Evolutionary conservation across 1,140 invertebrate species (phyloP).

Genomic region (Macrobrachium rosenbergii): DNA sequence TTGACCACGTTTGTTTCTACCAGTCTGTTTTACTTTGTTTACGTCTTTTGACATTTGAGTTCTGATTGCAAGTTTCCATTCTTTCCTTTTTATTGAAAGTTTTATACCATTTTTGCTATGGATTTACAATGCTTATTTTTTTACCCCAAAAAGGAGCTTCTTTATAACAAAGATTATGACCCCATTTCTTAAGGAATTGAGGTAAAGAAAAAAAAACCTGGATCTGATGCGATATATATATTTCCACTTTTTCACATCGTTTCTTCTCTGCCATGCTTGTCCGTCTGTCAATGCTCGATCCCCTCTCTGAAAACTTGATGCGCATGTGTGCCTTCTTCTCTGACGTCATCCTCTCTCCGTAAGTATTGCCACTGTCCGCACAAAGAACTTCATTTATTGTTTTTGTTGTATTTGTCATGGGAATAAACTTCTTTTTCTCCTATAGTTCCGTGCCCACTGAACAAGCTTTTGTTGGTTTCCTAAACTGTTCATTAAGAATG

Average conservation of each 20-base stretch:
- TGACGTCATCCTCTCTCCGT: slow-evolving; percentile 41
- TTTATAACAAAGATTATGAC: slow-evolving; percentile 5
- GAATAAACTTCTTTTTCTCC: slow-evolving; percentile 19
- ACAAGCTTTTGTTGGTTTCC: slow-evolving; percentile 8
- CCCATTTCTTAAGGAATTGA: slow-evolving; percentile 13
- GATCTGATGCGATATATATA: slow-evolving; percentile 42
- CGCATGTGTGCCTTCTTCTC: slow-evolving; percentile 44
- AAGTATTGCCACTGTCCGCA: slow-evolving; percentile 44
- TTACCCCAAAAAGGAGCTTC: no score
- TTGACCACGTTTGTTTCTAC: no score
- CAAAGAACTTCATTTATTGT: slow-evolving; percentile 14
- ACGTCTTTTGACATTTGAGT: no score
- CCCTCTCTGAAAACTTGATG: slow-evolving; percentile 34
- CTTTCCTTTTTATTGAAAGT: no score
- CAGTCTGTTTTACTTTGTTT: no score
- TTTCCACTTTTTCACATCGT: slow-evolving; percentile 50
- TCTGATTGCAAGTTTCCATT: no score
- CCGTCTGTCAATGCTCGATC: slow-evolving; percentile 47
- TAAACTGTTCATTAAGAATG: not conserved
- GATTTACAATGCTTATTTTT: no score
- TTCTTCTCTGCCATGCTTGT: slow-evolving; percentile 57
- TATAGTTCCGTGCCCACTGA: slow-evolving; percentile 28
- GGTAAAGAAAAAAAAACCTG: slow-evolving; percentile 44
- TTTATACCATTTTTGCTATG: no score
- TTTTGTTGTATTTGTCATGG: slow-evolving; percentile 14